phyloP scores from a whole-genome alignment of 1,140 invertebrate genomes.

The Philotrypesis tridentata region DNA sequence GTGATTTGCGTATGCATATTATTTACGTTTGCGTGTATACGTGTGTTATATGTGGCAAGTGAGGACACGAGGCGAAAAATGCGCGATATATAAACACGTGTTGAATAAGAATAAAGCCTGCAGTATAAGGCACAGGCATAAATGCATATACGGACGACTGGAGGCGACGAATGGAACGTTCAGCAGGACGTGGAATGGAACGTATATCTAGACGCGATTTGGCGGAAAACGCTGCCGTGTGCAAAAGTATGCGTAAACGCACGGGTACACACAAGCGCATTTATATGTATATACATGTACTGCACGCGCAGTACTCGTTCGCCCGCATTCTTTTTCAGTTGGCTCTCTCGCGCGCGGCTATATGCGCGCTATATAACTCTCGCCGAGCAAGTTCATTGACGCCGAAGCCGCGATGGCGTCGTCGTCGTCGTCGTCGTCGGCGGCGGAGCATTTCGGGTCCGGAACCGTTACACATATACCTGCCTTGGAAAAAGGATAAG shows the following conservation, averaged over 20 bases:
- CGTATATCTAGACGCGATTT: neutral
- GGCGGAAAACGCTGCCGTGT: neutral
- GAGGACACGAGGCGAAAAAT: slow-evolving; percentile 27
- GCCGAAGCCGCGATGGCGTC: slow-evolving; percentile 3
- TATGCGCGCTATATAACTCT: neutral
- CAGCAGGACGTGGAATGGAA: too few species aligned
- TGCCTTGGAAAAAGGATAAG: neutral
- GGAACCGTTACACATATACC: slow-evolving; percentile 40
- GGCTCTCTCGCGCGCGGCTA: neutral
- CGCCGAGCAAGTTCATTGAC: slow-evolving; percentile 41
- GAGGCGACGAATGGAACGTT: too few species aligned
- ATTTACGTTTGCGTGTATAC: neutral
- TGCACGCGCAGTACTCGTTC: too few species aligned
- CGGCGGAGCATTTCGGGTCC: slow-evolving; percentile 24
- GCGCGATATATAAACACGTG: too few species aligned
- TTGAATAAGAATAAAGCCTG: neutral
- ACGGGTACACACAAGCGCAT: neutral
- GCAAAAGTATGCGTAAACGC: too few species aligned
- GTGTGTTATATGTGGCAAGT: neutral
- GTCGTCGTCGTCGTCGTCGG: too few species aligned
- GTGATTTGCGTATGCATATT: neutral
- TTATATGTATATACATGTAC: neutral
- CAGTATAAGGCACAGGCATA: neutral
- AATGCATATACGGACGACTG: too few species aligned
- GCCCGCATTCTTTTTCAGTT: slow-evolving; percentile 37